phyloP scores from a whole-genome alignment of 2,888 invertebrate genomes.

The Leptinotarsa juncta region DNA sequence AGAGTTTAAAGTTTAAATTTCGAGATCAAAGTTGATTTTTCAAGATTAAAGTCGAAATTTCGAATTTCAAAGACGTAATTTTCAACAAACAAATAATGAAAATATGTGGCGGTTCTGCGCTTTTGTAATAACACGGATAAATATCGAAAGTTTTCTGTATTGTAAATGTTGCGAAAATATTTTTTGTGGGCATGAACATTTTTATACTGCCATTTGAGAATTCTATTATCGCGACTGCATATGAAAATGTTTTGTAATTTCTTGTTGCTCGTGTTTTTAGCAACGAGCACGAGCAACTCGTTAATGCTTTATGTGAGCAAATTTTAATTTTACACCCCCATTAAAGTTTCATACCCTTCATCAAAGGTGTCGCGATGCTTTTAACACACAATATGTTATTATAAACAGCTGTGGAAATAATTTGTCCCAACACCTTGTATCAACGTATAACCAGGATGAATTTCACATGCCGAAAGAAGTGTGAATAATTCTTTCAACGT shows the following conservation, averaged over 20 bases:
- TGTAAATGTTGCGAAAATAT: too few relatives aligned
- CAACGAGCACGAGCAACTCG: background rate
- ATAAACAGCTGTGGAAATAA: slow-evolving; percentile 16
- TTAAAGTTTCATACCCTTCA: slow-evolving; percentile 17
- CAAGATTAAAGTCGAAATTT: too few relatives aligned
- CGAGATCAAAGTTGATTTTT: too few relatives aligned
- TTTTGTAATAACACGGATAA: too few relatives aligned
- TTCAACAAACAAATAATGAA: too few relatives aligned
- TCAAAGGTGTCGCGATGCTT: slow-evolving; percentile 4
- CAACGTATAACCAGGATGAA: slow-evolving; percentile 6
- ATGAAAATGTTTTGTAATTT: background rate
- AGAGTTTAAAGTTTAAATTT: too few relatives aligned
- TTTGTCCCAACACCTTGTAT: background rate
- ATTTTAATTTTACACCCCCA: slow-evolving; percentile 16
- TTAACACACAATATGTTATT: slow-evolving; percentile 14
- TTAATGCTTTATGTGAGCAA: background rate
- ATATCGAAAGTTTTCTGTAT: too few relatives aligned
- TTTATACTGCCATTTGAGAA: background rate
- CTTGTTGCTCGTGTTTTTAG: background rate
- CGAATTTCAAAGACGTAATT: too few relatives aligned
- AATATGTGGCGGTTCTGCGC: too few relatives aligned
- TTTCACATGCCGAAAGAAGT: slow-evolving; percentile 5
- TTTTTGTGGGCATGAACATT: background rate
- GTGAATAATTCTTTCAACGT: slow-evolving; percentile 13
- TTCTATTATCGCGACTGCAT: background rate